phyloP scores from a whole-genome alignment of 2,888 invertebrate genomes.

The Calliopum simillimum region DNA sequence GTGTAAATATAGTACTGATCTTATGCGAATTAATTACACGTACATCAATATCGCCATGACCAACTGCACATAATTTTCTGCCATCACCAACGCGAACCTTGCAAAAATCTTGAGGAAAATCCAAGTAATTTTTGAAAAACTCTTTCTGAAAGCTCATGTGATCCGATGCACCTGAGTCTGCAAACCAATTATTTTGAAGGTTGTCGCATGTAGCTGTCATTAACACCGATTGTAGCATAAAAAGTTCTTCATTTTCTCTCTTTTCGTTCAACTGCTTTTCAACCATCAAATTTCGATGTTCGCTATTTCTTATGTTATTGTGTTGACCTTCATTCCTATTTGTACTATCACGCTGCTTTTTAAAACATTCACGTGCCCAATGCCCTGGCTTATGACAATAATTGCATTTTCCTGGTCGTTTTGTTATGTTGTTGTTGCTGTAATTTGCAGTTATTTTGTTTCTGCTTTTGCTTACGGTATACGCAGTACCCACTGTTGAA shows the following conservation, averaged over 20 bases:
- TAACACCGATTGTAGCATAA: slow-evolving; percentile 13
- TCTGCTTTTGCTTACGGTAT: slow-evolving; percentile 25
- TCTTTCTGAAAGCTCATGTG: no score
- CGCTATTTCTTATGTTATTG: slow-evolving; percentile 21
- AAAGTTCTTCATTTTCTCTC: slow-evolving; percentile 13
- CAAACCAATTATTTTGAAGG: slow-evolving; percentile 41
- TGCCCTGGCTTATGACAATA: slow-evolving; percentile 36
- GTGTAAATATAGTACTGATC: slow-evolving; percentile 33
- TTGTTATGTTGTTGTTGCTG: slow-evolving; percentile 15
- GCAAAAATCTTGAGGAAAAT: slow-evolving; percentile 23
- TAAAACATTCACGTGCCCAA: slow-evolving; percentile 28
- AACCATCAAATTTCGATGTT: slow-evolving; percentile 13
- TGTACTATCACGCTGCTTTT: slow-evolving; percentile 18
- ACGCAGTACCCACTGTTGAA: slow-evolving; percentile 9
- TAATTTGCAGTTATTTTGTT: not conserved
- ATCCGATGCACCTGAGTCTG: slow-evolving; percentile 46
- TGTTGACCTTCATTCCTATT: not conserved
- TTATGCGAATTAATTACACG: slow-evolving; percentile 31
- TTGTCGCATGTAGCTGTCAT: slow-evolving; percentile 9
- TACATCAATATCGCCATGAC: slow-evolving; percentile 41
- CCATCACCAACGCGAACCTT: slow-evolving; percentile 42
- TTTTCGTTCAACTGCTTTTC: slow-evolving; percentile 22
- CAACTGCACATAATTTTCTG: slow-evolving; percentile 38
- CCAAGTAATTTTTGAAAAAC: no score
- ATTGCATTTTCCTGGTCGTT: slow-evolving; percentile 36